Evolutionary conservation across 1,140 invertebrate species (phyloP), one percentile per base, ranked within the genome.

Genomic region (Zaprionus nigranus): DNA sequence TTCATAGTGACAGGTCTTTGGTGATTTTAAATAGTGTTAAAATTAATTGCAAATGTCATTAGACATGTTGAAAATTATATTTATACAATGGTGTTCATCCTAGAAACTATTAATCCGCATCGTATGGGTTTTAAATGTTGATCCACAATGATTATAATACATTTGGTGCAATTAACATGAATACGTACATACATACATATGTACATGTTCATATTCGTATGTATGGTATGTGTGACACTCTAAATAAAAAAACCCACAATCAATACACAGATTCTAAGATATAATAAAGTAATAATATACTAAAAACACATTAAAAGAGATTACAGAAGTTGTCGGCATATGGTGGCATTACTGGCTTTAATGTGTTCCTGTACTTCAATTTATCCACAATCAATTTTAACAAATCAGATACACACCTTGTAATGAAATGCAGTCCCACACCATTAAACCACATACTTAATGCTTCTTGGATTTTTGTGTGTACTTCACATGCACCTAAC

Each of bases 121-220:
- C 7, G n/a, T 11, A 46, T 46, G 9, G 0, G 40, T 34, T 62
- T 46, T 30, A 12, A 51, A 49, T 51, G 5, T 51, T 13, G 17
- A 58, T 36, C 2, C 13, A n/a, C 17, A 51, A 11, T 22, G 43
- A 34, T 34, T 34, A 11, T 34, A 34, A 43, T 9, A 46, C 40
- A 46, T 46, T 49, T 49, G 20, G 12, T 43, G 28, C 11, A 28
- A 61, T 28, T 11, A 30, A 22, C 24, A 22, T 34, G 54, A 28
- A 13, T 26, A 40, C 46, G 60, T 43, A 59, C 28, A 68, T 51
- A 59, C 65, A 59, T 68, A 68, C 28, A 5, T 36, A 15, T 38
- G 36, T 12, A 15, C 36, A 38, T 15, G 36, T 38, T 13, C 36
- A 38, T 5, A 13, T 38, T 3, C 13, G n/a, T 17, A 9, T 46